These are phyloP conservation scores for Drosophila rufa DNA, from an alignment of 1,140 invertebrate species.

Conservation along the genomic window DNA sequence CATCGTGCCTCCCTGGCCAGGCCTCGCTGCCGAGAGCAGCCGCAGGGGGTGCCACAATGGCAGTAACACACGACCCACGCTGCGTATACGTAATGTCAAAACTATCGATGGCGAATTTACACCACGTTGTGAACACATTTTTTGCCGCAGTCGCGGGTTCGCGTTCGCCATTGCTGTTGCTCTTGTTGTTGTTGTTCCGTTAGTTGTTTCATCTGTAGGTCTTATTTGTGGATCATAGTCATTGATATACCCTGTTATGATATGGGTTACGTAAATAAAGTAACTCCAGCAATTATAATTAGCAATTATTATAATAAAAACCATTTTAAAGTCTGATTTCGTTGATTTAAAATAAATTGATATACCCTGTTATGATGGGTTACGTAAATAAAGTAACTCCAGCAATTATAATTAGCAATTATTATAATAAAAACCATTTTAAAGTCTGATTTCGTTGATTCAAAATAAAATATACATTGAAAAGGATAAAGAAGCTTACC, in stretches of 20 bases:
- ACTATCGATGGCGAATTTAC: constrained; percentile 77
- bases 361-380: constrained; percentile 10
- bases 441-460: no score
- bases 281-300: not conserved
- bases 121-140: constrained; percentile 59
- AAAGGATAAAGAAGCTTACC: no score
- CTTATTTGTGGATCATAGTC: constrained; percentile 32
- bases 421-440: not conserved
- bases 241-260: constrained; percentile 15
- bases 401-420: not conserved
- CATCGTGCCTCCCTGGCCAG: constrained; percentile 14
- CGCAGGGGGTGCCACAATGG: constrained; percentile 45
- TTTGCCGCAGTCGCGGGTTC: constrained; percentile 12
- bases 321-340: no score
- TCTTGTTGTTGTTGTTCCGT: constrained; percentile 32
- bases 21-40: constrained; percentile 26
- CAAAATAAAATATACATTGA: not conserved
- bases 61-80: constrained; percentile 39
- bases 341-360: not conserved
- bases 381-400: not conserved
- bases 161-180: constrained; percentile 2
- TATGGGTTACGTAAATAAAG: not conserved
- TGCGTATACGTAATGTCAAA: constrained; percentile 77
- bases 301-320: not conserved
- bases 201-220: constrained; percentile 65